These are phyloP conservation scores for Sebastes matsubarae DNA, from an alignment of 2,797 vertebrate species.

Conservation along the genomic window DNA sequence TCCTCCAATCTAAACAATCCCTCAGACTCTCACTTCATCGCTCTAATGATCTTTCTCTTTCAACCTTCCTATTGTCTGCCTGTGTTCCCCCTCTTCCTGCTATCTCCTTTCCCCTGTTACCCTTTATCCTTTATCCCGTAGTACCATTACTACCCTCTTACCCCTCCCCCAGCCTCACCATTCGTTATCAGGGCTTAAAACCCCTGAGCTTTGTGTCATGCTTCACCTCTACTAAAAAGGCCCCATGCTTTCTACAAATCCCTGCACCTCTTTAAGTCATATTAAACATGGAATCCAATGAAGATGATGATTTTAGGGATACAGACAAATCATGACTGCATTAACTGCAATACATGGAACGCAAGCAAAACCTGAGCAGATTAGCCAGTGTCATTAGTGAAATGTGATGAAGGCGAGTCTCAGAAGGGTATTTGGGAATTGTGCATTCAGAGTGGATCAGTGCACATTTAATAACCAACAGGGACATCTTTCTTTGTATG, in stretches of 20 bases:
- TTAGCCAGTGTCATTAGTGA: neutral
- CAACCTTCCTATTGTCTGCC: constrained; percentile 8
- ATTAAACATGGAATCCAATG: neutral
- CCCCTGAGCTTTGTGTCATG: constrained; percentile 3
- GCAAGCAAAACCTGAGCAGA: neutral
- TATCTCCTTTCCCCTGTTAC: constrained; percentile 13
- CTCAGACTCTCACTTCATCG: constrained; percentile 22
- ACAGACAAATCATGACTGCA: neutral
- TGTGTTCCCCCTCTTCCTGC: constrained; percentile 21
- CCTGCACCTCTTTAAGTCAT: neutral
- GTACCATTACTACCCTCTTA: constrained; percentile 19
- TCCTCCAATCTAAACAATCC: constrained; percentile 21
- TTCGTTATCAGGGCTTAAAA: constrained; percentile 25
- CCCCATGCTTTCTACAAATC: neutral
- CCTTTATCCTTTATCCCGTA: constrained; percentile 34
- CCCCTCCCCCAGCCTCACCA: constrained; percentile 1
- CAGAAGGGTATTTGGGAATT: neutral
- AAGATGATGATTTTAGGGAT: neutral
- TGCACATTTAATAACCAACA: neutral
- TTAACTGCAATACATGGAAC: neutral
- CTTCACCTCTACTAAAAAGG: constrained; percentile 3
- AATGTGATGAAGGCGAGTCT: neutral
- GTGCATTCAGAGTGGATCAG: neutral
- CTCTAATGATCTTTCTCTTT: constrained; percentile 29
- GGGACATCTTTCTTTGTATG: neutral